A percentile compares a stretch with the other conserved stretches of the same genome.
Evolutionary conservation across 2,797 vertebrate species (phyloP).

Genomic region (Falco peregrinus): DNA sequence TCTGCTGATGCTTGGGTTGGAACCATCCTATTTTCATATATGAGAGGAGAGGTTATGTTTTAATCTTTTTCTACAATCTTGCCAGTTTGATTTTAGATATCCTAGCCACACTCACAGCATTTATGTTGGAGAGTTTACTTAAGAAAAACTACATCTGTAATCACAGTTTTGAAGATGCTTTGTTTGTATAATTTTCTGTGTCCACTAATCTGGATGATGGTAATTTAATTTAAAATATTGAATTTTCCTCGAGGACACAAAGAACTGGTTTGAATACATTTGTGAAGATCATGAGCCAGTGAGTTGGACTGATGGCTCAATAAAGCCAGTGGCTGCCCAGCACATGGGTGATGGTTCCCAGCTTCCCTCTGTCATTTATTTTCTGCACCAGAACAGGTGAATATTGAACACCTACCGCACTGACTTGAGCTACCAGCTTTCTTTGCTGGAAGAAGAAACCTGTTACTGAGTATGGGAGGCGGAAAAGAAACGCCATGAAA

Average conservation of each 20-base stretch:
- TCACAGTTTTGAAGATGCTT: not conserved
- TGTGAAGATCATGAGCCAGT: not conserved
- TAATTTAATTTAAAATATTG: not conserved
- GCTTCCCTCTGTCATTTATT: not conserved
- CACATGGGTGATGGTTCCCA: not conserved
- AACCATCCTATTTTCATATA: not conserved
- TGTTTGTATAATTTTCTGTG: not conserved
- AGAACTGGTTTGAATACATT: not conserved
- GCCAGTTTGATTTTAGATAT: not conserved
- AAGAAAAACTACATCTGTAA: not conserved
- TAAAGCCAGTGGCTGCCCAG: not conserved
- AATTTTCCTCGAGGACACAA: not conserved
- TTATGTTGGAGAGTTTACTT: not conserved
- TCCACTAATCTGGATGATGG: not conserved
- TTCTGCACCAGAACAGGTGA: not conserved
- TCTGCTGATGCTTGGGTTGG: not conserved
- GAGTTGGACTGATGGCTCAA: not conserved
- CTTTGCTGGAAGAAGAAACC: not conserved
- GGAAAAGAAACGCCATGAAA: not conserved
- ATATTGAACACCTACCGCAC: not conserved
- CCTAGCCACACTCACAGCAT: not conserved
- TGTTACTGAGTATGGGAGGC: not conserved
- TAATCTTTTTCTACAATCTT: not conserved
- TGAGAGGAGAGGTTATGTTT: not conserved
- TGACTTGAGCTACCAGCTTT: not conserved